Evolutionary conservation across 2,888 invertebrate species (phyloP), one percentile per base, ranked within the genome.

Genomic region (Stenolophus ochropezus): DNA sequence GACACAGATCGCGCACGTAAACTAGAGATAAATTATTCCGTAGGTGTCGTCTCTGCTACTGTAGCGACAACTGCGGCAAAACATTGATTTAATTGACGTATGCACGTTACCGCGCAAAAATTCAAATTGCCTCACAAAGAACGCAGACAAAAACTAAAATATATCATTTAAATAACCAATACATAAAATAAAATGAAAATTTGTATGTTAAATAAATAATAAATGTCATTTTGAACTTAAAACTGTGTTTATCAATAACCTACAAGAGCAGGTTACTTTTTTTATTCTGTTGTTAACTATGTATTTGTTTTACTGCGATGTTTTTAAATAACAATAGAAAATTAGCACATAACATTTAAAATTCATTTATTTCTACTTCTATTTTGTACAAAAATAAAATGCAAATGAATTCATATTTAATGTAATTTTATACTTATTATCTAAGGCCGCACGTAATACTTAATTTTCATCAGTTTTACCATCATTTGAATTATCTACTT

Each of bases 1-100:
- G 75, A 80, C 75, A 81, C 82, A 78, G 74, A 76, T 51, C 73
- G 74, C 82, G 81, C 79, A 82, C 81, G 77, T 82, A 79, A 78
- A 79, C 82, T 82, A 82, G 79, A 82, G 82, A 82, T 82, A 83
- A 83, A 82, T 73, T 81, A 80, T 79, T 82, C 80, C 78, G 61
- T 61, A 82, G 81, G 81, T 82, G 82, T 82, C 83, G 79, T 76
- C 76, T 65, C 58, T 21, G 11, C 33, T 42, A 83, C 65, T 82
- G 49, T 56, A 51, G 82, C 82, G 82, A 78, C 74, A 42, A 77
- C 74, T 42, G 78, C 65, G 61, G 53, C 14, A 58, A 69, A 71
- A 42, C 53, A 33, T 16, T 20, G 58, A 65, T 23, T 21, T 53
- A 81, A 56, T 56, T 81, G 42, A 42, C 71, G 49, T 71, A 73